A percentile compares a stretch with the other conserved stretches of the same genome.
These are phyloP conservation scores for Sebastes trivittatus DNA, from an alignment of 2,797 vertebrate genomes.

Conservation along the genomic window DNA sequence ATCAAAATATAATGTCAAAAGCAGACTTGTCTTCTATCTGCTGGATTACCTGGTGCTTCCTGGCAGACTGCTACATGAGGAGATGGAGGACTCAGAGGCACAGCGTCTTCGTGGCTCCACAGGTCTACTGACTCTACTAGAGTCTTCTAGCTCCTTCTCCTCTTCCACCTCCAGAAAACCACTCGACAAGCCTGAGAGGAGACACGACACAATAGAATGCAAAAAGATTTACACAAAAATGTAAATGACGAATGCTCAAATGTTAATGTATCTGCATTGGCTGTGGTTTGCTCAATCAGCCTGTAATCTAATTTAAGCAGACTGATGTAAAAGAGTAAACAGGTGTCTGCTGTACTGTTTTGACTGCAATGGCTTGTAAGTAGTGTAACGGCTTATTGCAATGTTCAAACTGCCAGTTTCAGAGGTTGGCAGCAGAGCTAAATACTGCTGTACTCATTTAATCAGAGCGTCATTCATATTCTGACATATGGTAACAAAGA, in stretches of 20 bases:
- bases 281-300: background rate
- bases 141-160: slow-evolving; percentile 77
- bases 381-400: slow-evolving; percentile 11
- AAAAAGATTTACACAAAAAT: background rate
- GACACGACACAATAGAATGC: background rate
- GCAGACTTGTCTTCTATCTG: background rate
- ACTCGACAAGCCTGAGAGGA: slow-evolving; percentile 87
- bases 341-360: background rate
- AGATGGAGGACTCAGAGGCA: slow-evolving; percentile 97
- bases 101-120: slow-evolving; percentile 91
- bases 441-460: slow-evolving; percentile 1
- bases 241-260: background rate
- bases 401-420: slow-evolving; percentile 3
- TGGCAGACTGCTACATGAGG: slow-evolving; percentile 91
- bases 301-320: background rate
- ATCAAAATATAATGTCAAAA: background rate
- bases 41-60: slow-evolving; percentile 87
- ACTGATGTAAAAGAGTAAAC: slow-evolving; percentile 2
- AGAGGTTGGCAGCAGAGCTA: background rate
- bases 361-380: slow-evolving; percentile 2
- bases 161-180: slow-evolving; percentile 86
- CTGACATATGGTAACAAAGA: background rate
- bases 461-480: background rate
- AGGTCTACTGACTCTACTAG: slow-evolving; percentile 77
- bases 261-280: background rate